A percentile compares a stretch with the other conserved stretches of the same genome.
These are phyloP conservation scores for Athalia circularis DNA, from an alignment of 2,888 invertebrate genomes.

Conservation along the genomic window DNA sequence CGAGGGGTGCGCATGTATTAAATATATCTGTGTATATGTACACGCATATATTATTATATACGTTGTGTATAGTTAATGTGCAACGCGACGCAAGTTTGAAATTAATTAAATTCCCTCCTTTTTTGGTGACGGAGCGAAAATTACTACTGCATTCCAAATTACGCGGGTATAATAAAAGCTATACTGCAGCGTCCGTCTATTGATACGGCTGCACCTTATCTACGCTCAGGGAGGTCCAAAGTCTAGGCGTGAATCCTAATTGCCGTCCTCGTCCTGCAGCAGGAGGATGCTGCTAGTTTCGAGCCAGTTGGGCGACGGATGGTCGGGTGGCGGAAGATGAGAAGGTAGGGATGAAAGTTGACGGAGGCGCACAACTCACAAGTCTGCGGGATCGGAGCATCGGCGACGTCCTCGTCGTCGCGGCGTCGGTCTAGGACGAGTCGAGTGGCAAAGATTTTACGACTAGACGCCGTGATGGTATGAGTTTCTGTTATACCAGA, in stretches of 20 bases:
- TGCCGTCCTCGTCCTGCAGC: conserved; percentile 15
- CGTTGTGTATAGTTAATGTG: background rate
- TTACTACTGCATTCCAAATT: conserved; percentile 25
- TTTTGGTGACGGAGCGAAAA: conserved; percentile 31
- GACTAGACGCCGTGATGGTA: conserved; percentile 24
- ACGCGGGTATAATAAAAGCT: background rate
- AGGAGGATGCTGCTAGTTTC: too few species aligned
- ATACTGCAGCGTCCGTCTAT: background rate
- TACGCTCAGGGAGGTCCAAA: conserved; percentile 32
- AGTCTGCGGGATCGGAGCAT: conserved; percentile 6
- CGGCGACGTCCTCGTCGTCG: background rate
- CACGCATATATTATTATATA: too few species aligned
- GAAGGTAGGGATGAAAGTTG: background rate
- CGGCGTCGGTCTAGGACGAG: conserved; percentile 30
- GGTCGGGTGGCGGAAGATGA: background rate
- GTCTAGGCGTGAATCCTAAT: conserved; percentile 35
- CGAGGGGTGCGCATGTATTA: background rate
- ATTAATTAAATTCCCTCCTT: conserved; percentile 42
- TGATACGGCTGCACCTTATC: background rate
- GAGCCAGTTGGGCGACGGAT: background rate
- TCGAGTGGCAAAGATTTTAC: conserved; percentile 40
- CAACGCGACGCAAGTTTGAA: conserved; percentile 38
- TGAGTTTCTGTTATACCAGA: background rate
- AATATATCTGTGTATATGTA: too few species aligned
- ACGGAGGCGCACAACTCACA: background rate